Evolutionary conservation across 2,888 invertebrate genomes (phyloP).

Genomic region (Napeogenes sylphis): DNA sequence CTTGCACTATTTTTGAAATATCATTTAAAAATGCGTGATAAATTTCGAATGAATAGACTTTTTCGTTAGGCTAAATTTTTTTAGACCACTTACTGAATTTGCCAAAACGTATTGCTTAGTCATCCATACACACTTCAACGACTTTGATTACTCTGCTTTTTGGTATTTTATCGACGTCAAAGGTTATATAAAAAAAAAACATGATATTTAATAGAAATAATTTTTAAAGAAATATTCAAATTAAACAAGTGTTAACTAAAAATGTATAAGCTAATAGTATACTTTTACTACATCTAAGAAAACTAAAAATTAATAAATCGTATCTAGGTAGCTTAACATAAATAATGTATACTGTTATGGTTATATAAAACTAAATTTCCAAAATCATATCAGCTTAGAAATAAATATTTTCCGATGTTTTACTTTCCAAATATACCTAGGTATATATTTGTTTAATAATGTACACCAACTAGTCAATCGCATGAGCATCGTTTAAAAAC

Average conservation of each 20-base stretch:
- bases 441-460: not conserved
- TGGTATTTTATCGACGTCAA: conserved; percentile 25
- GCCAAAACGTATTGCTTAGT: conserved; percentile 27
- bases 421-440: not conserved
- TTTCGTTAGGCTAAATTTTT: conserved; percentile 11
- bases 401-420: not conserved
- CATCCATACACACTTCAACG: conserved; percentile 29
- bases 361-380: too few species aligned
- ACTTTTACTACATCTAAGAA: too few species aligned
- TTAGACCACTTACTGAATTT: conserved; percentile 21
- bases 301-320: too few species aligned
- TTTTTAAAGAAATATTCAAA: not conserved
- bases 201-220: not conserved
- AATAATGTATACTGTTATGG: too few species aligned
- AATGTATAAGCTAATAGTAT: too few species aligned
- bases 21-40: conserved; percentile 1
- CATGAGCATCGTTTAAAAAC: conserved; percentile 40
- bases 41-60: conserved; percentile 10
- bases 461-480: conserved; percentile 1
- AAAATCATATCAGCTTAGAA: too few species aligned
- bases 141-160: conserved; percentile 26
- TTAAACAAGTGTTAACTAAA: too few species aligned
- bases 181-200: conserved; percentile 12
- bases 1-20: conserved; percentile 6
- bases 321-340: too few species aligned